These are phyloP conservation scores for Lepidurus apus DNA, from an alignment of 1,140 invertebrate species.

Conservation along the genomic window DNA sequence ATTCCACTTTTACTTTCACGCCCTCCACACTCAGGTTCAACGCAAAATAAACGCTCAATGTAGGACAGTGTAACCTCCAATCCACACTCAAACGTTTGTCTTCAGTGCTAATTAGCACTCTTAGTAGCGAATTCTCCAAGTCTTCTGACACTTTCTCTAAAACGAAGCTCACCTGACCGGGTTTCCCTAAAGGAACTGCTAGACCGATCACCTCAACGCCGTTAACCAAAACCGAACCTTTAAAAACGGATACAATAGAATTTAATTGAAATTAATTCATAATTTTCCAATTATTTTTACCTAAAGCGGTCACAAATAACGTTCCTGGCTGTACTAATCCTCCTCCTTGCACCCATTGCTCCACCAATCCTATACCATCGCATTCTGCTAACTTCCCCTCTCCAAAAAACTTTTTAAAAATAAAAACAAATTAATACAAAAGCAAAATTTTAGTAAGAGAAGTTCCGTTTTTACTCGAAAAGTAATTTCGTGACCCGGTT, in stretches of 20 bases:
- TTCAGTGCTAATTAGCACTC: neutral
- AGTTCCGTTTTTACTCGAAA: slow-evolving; percentile 37
- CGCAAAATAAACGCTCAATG: slow-evolving; percentile 1
- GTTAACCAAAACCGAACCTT: slow-evolving; percentile 39
- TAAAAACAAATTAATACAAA: neutral
- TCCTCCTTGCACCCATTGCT: slow-evolving; percentile 34
- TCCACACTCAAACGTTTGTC: slow-evolving; percentile 30
- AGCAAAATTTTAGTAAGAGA: neutral
- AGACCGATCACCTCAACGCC: slow-evolving; percentile 26
- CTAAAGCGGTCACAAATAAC: slow-evolving; percentile 38
- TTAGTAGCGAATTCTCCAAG: neutral
- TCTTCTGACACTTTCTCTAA: neutral
- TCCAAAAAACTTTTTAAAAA: slow-evolving; percentile 28
- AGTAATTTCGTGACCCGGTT: slow-evolving; percentile 38
- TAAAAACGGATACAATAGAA: slow-evolving; percentile 11
- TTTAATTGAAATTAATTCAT: neutral
- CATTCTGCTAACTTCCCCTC: slow-evolving; percentile 35
- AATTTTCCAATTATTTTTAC: slow-evolving; percentile 34
- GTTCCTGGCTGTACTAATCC: slow-evolving; percentile 37
- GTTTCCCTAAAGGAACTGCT: neutral
- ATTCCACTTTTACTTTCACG: neutral
- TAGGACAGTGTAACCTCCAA: neutral
- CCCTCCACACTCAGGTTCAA: neutral
- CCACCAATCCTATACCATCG: slow-evolving; percentile 38
- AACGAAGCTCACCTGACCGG: neutral